Evolutionary conservation across 2,888 invertebrate genomes (phyloP), one percentile per base, ranked within the genome.

Genomic region (Rotaria sp.): DNA sequence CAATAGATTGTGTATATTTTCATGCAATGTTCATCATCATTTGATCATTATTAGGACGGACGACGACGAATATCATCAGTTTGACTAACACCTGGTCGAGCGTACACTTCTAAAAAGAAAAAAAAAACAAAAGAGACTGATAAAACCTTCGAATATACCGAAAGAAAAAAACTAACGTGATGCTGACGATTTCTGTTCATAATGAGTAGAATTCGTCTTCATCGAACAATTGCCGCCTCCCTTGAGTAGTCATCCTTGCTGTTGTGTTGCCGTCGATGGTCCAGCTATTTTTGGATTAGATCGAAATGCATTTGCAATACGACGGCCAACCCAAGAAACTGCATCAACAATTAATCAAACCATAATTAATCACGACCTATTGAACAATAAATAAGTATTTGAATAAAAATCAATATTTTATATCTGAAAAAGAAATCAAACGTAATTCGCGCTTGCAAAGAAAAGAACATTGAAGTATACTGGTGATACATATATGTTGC

Each of bases 291-390:
- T 35, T 10, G 67, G 35, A 7, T 3, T 38, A 35, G 67, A 38
- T 21, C 35, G 35, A 15, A 67, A 35, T 8, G 67, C 67, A 21
- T 67, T 45, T 13, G 2, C 26, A 45, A 80, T 41, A n/a, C 80
- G 45, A 45, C 80, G 41, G 26, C 80, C 26, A 26, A 80, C 80
- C 80, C 67, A 67, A 35, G n/a, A 18, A 21, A 18, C 35, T 2
- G 67, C 67, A 80, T 80, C n/a, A 26, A 80, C 4, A n/a, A 80
- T 45, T 45, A 80, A 80, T 80, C 80, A 80, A n/a, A 80, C 80
- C 80, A 80, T 80, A 41, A 45, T 80, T 13, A 45, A 15, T 38
- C 35, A 67, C 15, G 38, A 67, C 2, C 7, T 67, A 30, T 7
- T 57, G 11, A 10, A n/a, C 3, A 57, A 26, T 18, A 8, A 13